Evolutionary conservation across 2,888 invertebrate genomes (phyloP), one percentile per base, ranked within the genome.

Genomic region (Metallyticus violacea): DNA sequence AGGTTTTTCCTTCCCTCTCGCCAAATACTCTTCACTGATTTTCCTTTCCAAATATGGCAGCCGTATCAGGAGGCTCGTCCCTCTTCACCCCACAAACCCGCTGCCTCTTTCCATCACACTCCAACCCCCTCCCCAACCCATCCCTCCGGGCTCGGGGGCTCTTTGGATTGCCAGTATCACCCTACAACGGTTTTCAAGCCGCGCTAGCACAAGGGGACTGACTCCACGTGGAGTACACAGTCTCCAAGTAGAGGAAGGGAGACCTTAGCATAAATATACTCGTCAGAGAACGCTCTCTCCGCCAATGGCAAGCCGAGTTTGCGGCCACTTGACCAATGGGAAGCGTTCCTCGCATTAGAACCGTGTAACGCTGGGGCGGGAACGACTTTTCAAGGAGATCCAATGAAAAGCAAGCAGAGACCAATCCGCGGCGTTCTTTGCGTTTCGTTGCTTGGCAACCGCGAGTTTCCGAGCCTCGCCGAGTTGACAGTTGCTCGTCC

Each of bases 21-120:
- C 89, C 40, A 89, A 89, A 89, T 89, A 89, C 89, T 89, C 89
- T 89, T 89, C 90, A 90, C 90, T 89, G 90, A 90, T 90, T 90
- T 90, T 89, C 89, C 89, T 89, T 89, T 89, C 90, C 90, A 90
- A 90, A 90, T 90, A 90, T 90, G 90, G 90, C 89, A 89, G 89
- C 89, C 89, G 89, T 88, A 88, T 88, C 88, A 87, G 87, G 81
- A n/a, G 77, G 25, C 26, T 77, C 85, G 62, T 86, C 84, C 80
- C 77, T 79, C 87, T 76, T 79, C 82, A 30, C 62, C 62, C 77
- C 78, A 40, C 40, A 40, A 40, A 40, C 40, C 40, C 85, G 85
- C 85, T 77, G 27, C 82, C 62, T n/a, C n/a, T n/a, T n/a, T n/a
- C n/a, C n/a, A n/a, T n/a, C n/a, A n/a, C n/a, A n/a, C n/a, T n/a